phyloP scores from a whole-genome alignment of 2,888 invertebrate species.

The Rhagophthalmus giganteus region DNA sequence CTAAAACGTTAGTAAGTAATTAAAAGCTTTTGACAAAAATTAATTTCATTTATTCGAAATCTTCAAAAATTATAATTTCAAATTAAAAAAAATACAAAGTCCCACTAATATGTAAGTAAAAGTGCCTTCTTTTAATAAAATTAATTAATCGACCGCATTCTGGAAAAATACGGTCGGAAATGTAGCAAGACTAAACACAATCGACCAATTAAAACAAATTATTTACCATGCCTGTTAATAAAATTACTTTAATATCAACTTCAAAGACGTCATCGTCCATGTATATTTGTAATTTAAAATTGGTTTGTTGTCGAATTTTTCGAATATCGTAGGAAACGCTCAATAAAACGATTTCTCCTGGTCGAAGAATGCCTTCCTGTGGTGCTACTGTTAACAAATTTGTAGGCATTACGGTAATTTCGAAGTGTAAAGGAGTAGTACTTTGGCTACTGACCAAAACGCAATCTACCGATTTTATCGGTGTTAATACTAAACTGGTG shows the following conservation, averaged over 20 bases:
- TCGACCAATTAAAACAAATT: no score
- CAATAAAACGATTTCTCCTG: conserved; percentile 36
- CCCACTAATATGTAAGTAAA: no score
- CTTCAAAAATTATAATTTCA: no score
- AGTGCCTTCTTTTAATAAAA: no score
- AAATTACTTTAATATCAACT: neutral
- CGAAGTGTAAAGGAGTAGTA: conserved; percentile 18
- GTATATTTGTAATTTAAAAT: neutral
- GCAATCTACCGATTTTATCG: neutral
- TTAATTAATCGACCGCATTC: no score
- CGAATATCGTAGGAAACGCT: conserved; percentile 18
- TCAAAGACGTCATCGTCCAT: neutral
- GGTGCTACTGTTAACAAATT: conserved; percentile 16
- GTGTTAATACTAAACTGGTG: conserved; percentile 20
- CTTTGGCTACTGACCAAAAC: conserved; percentile 11
- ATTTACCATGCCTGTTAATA: no score
- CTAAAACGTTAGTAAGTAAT: no score
- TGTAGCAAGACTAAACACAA: no score
- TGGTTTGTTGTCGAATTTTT: neutral
- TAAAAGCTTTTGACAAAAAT: no score
- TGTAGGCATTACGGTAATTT: neutral
- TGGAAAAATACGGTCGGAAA: no score
- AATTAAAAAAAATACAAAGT: no score
- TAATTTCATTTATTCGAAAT: no score
- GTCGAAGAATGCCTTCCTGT: conserved; percentile 21